Percentiles rank a stretch among this genome's conserved stretches.
Evolutionary conservation across 2,113 vertebrate species (phyloP).

Genomic region (Syngnathus floridae): DNA sequence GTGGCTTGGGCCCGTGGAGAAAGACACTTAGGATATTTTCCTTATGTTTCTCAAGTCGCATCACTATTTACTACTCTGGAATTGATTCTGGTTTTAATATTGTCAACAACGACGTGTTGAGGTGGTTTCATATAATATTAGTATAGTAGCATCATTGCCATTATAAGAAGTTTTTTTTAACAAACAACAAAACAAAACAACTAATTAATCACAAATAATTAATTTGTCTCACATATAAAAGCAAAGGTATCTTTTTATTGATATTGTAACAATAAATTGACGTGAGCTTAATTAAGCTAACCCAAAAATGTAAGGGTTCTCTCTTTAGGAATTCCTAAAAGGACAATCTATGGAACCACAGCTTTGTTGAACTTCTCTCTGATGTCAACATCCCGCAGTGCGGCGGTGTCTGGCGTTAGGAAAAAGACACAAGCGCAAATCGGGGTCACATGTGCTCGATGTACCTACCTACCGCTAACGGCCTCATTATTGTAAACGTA

Average conservation of each 20-base stretch:
- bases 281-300: neutral
- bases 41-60: conserved; percentile 14
- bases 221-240: neutral
- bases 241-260: neutral
- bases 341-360: conserved; percentile 18
- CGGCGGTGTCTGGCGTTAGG: conserved; percentile 27
- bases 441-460: conserved; percentile 15
- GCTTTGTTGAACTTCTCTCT: conserved; percentile 32
- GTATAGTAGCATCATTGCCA: neutral
- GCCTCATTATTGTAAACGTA: conserved; percentile 17
- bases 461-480: conserved; percentile 14
- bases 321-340: neutral
- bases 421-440: conserved; percentile 26
- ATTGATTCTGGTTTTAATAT: neutral
- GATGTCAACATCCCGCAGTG: conserved; percentile 20
- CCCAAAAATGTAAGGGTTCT: neutral
- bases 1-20: conserved; percentile 35
- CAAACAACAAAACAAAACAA: neutral
- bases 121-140: neutral
- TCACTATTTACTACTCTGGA: neutral
- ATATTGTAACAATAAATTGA: neutral
- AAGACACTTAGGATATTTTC: conserved; percentile 24
- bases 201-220: neutral
- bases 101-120: neutral
- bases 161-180: neutral